These are phyloP conservation scores for Rutpela maculata DNA, from an alignment of 2,888 invertebrate species.

Conservation along the genomic window DNA sequence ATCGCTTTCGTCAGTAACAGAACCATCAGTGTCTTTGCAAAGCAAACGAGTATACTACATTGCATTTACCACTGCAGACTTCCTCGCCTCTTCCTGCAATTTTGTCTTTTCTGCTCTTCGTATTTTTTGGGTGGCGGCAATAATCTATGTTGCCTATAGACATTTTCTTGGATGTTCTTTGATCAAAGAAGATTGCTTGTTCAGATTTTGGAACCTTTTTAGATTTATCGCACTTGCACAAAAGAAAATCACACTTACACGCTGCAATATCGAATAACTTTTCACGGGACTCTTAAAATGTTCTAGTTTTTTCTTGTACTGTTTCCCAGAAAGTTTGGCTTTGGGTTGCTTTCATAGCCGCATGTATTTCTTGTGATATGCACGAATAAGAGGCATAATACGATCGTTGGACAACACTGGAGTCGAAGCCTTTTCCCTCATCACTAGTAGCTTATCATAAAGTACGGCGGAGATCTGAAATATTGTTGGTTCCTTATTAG, in stretches of 20 bases:
- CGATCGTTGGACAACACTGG: not conserved
- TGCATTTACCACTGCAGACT: not conserved
- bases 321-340: not conserved
- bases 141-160: not conserved
- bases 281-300: not conserved
- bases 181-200: not conserved
- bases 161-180: conserved; percentile 1
- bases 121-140: not conserved
- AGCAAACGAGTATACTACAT: not conserved
- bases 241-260: conserved; percentile 1
- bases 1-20: not conserved
- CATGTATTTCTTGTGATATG: conserved; percentile 10
- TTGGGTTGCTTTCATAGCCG: conserved; percentile 8
- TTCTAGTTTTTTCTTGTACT: not conserved
- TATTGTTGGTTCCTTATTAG: no score
- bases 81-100: not conserved
- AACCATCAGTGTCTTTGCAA: conserved; percentile 10
- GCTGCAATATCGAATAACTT: conserved; percentile 1
- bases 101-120: conserved; percentile 1
- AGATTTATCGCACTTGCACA: not conserved
- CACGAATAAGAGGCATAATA: conserved; percentile 13
- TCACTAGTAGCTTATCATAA: no score
- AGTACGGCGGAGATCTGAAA: no score
- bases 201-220: conserved; percentile 14
- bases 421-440: no score